Conservation (phyloP, 2,797 vertebrate genomes). For the Falco biarmicus region DNA sequence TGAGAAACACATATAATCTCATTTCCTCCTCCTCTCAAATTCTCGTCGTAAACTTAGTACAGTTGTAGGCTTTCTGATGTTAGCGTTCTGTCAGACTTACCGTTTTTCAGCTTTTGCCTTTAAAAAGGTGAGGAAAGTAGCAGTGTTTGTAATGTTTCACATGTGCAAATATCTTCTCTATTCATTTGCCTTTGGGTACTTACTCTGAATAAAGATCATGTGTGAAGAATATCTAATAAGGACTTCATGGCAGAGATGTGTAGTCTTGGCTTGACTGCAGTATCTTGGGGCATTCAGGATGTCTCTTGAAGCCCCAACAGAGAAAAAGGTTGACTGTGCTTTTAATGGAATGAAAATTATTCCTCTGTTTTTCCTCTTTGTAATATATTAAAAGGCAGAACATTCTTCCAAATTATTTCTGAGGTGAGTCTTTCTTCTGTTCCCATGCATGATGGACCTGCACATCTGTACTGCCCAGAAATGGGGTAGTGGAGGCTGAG, state of each 20-base stretch:
- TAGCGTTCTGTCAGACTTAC: not conserved
- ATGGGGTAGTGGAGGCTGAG: not conserved
- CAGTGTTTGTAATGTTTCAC: not conserved
- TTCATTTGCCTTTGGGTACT: not conserved
- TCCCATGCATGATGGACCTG: rapidly evolving
- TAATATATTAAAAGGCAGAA: not conserved
- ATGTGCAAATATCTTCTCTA: not conserved
- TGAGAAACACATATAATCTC: not conserved
- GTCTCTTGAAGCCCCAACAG: not conserved
- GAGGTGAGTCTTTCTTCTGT: not conserved
- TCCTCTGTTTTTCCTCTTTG: not conserved
- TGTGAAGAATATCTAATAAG: not conserved
- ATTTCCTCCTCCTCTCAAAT: not conserved
- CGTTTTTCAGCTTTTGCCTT: not conserved
- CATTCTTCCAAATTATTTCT: not conserved
- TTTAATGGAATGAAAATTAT: not conserved
- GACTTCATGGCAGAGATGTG: not conserved
- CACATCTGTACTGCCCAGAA: not conserved
- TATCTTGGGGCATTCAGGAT: not conserved
- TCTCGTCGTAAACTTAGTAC: not conserved
- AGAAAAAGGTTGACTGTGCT: not conserved
- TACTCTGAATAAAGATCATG: not conserved
- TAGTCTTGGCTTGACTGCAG: not conserved
- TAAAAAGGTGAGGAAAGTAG: not conserved
- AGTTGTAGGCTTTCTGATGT: not conserved